Evolutionary conservation across 1,140 invertebrate genomes (phyloP).

Genomic region (Dendrolimus kikuchii): DNA sequence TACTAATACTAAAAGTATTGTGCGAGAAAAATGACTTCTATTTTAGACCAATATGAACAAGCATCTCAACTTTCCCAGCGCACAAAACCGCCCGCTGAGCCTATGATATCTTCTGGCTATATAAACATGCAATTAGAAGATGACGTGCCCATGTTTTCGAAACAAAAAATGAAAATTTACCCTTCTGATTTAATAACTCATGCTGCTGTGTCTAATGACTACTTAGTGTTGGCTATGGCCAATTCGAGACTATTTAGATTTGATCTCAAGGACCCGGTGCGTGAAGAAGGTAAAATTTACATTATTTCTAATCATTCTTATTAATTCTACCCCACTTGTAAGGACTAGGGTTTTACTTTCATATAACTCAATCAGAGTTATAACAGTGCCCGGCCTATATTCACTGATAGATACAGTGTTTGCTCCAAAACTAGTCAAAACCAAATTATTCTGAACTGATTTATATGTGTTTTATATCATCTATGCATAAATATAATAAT

Average conservation of each 20-base stretch:
- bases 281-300: constrained; percentile 79
- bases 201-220: constrained; percentile 86
- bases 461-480: too few species aligned
- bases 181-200: constrained; percentile 85
- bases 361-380: too few species aligned
- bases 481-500: too few species aligned
- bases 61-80: constrained; percentile 73
- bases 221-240: constrained; percentile 87
- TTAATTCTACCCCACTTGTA: too few species aligned
- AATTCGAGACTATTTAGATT: constrained; percentile 87
- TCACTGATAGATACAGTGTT: too few species aligned
- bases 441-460: too few species aligned
- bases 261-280: constrained; percentile 84
- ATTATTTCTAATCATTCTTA: too few species aligned
- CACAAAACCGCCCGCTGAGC: constrained; percentile 29
- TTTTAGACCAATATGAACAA: constrained; percentile 85
- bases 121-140: constrained; percentile 80
- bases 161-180: constrained; percentile 84
- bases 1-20: too few species aligned
- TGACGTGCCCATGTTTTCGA: constrained; percentile 84
- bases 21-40: constrained; percentile 75
- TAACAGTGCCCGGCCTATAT: too few species aligned
- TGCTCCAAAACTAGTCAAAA: too few species aligned
- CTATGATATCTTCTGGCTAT: constrained; percentile 75
- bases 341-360: too few species aligned